phyloP scores from a whole-genome alignment of 1,140 invertebrate genomes.

The Condylostylus longicornis region DNA sequence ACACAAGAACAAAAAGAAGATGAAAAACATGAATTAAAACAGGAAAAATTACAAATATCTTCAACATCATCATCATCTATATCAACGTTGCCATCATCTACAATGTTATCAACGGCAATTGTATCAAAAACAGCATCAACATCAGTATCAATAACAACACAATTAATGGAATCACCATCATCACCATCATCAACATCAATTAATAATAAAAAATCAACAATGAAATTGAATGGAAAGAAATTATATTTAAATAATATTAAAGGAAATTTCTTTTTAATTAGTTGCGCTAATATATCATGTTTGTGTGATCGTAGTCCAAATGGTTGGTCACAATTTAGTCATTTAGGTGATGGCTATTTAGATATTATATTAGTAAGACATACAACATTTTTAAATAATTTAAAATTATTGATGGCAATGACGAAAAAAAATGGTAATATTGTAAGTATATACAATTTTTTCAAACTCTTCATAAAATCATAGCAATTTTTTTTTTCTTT shows the following conservation, averaged over 20 bases:
- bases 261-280: conserved; percentile 64
- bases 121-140: too few species aligned
- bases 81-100: too few species aligned
- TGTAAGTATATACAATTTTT: conserved; percentile 31
- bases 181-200: not conserved
- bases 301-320: conserved; percentile 55
- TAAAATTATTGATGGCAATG: conserved; percentile 50
- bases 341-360: conserved; percentile 66
- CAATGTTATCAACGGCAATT: not conserved
- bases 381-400: conserved; percentile 56
- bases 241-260: too few species aligned
- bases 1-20: too few species aligned
- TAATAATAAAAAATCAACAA: not conserved
- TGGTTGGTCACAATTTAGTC: conserved; percentile 63
- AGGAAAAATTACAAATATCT: too few species aligned
- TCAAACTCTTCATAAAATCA: not conserved
- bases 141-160: too few species aligned
- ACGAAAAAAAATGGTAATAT: conserved; percentile 41
- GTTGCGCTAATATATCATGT: conserved; percentile 64
- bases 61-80: too few species aligned
- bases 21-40: too few species aligned
- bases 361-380: conserved; percentile 63
- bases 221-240: conserved; percentile 37
- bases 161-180: not conserved
- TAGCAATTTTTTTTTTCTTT: conserved; percentile 10